These are phyloP conservation scores for Heloderma charlesbogerti DNA, from an alignment of 2,113 vertebrate genomes.

Conservation along the genomic window DNA sequence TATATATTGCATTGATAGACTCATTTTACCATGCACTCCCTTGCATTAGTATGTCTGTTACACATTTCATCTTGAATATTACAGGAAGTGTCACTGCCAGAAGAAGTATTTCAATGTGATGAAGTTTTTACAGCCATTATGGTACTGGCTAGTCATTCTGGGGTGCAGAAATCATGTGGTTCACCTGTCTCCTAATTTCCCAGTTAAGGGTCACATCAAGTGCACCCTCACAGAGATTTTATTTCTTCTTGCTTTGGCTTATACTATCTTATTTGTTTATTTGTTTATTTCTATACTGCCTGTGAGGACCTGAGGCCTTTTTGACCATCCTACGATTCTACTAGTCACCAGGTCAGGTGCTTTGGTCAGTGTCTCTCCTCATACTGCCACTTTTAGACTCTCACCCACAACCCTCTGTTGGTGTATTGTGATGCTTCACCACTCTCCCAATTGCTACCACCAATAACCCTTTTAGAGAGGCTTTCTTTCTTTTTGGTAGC, in stretches of 20 bases:
- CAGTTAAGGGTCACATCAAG: not conserved
- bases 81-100: not conserved
- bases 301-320: too few species aligned
- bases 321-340: too few species aligned
- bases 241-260: not conserved
- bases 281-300: too few species aligned
- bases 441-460: too few species aligned
- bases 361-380: too few species aligned
- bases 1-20: not conserved
- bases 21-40: not conserved
- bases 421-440: too few species aligned
- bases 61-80: not conserved
- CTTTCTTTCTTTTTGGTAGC: too few species aligned
- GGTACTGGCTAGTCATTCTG: not conserved
- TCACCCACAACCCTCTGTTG: too few species aligned
- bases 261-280: too few species aligned
- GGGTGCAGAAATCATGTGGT: not conserved
- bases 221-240: not conserved
- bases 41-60: not conserved
- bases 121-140: not conserved
- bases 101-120: constrained; percentile 3
- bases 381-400: too few species aligned
- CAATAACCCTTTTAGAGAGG: too few species aligned
- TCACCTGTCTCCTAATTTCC: not conserved
- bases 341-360: too few species aligned